Conservation (phyloP, 2,888 invertebrate species). For the Allygus modestus region DNA sequence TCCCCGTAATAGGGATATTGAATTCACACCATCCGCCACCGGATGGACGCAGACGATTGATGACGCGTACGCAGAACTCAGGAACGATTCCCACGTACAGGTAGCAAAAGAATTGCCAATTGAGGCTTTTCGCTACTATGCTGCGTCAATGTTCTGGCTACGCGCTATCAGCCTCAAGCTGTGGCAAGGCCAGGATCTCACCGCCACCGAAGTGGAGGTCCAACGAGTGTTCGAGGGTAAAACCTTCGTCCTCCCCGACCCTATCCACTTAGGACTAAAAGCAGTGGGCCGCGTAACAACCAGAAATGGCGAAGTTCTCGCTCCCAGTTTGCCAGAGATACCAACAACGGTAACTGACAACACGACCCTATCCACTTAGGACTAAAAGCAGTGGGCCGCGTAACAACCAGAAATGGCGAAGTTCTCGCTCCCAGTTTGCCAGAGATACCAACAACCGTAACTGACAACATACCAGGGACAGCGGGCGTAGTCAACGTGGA, state of each 20-base stretch:
- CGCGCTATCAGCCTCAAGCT: neutral
- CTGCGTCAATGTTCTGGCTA: neutral
- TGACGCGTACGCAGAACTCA: neutral
- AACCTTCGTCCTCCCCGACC: neutral
- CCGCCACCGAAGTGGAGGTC: neutral
- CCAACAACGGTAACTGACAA: neutral
- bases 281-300: too few relatives aligned
- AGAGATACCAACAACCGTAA: neutral
- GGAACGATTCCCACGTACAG: neutral
- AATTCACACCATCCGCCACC: neutral
- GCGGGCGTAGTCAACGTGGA: neutral
- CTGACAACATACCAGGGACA: neutral
- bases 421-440: neutral
- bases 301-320: too few relatives aligned
- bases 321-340: neutral
- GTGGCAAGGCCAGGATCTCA: neutral
- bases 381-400: too few relatives aligned
- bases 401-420: too few relatives aligned
- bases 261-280: neutral
- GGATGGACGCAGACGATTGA: neutral
- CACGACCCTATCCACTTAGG: neutral
- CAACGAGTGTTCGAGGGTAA: neutral
- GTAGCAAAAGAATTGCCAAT: slow-evolving; percentile 20
- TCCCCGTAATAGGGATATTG: neutral
- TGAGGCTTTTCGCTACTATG: neutral